A percentile compares a stretch with the other conserved stretches of the same genome.
Conservation (phyloP, 1,140 invertebrate genomes). For the Hylaeus anthracinus region DNA sequence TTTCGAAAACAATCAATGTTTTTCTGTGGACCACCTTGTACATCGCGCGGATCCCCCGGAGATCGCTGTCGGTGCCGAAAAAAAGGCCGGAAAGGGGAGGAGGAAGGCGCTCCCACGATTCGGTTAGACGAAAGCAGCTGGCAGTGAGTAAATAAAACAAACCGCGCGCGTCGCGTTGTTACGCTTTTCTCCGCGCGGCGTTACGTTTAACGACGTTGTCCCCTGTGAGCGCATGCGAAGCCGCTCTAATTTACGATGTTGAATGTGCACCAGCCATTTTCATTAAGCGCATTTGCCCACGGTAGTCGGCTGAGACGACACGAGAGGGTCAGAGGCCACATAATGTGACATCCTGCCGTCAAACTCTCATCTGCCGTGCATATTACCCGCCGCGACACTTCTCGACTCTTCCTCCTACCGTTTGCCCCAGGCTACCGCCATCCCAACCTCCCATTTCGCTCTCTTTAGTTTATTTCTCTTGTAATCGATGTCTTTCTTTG, state of each 20-base stretch:
- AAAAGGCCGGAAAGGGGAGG: background rate
- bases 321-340: constrained; percentile 71
- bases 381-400: constrained; percentile 67
- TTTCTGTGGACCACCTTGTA: too few species aligned
- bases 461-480: background rate
- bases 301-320: constrained; percentile 55
- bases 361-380: constrained; percentile 66
- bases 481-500: too few species aligned
- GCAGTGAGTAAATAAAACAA: constrained; percentile 12
- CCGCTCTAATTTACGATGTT: constrained; percentile 65
- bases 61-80: too few species aligned
- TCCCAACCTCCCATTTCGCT: background rate
- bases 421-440: constrained; percentile 58
- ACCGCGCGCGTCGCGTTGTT: constrained; percentile 13
- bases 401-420: constrained; percentile 50
- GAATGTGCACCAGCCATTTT: constrained; percentile 69
- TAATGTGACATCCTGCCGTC: constrained; percentile 77
- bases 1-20: too few species aligned
- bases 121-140: background rate
- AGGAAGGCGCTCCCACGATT: constrained; percentile 6
- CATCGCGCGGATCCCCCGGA: too few species aligned
- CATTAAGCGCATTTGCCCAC: constrained; percentile 70
- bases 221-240: constrained; percentile 26
- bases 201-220: constrained; percentile 50
- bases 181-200: constrained; percentile 42